phyloP scores from a whole-genome alignment of 2,797 vertebrate genomes.

The Chanos chanos region DNA sequence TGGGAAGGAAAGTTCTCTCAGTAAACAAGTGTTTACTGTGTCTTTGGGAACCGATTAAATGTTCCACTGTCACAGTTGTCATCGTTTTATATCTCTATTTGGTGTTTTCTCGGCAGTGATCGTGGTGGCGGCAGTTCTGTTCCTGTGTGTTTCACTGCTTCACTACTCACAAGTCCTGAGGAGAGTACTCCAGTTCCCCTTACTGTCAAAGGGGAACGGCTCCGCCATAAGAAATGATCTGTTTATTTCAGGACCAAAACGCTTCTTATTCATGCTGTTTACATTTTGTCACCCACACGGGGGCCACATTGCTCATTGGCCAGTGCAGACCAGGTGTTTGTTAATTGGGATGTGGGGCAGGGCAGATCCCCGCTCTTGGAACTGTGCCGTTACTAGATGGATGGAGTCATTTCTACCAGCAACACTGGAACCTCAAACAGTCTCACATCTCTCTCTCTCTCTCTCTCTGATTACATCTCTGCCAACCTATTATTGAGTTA shows the following conservation, averaged over 20 bases:
- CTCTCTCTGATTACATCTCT: conserved; percentile 51
- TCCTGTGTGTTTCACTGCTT: too few species aligned
- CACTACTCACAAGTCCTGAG: too few species aligned
- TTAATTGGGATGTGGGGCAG: conserved; percentile 35
- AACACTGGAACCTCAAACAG: conserved; percentile 45
- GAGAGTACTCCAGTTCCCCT: too few species aligned
- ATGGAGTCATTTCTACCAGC: conserved; percentile 49
- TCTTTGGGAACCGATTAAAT: too few species aligned
- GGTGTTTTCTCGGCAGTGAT: too few species aligned
- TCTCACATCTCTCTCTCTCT: too few species aligned
- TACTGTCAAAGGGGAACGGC: too few species aligned
- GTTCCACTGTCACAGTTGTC: too few species aligned
- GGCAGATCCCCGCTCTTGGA: conserved; percentile 40
- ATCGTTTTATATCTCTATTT: too few species aligned
- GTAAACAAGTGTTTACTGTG: too few species aligned
- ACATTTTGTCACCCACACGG: conserved; percentile 20
- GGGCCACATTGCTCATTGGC: conserved; percentile 30
- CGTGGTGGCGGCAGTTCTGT: too few species aligned
- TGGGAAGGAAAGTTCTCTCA: too few species aligned
- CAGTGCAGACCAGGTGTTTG: conserved; percentile 31
- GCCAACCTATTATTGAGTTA: conserved; percentile 52
- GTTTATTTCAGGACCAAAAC: conserved; percentile 2
- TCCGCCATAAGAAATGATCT: not conserved
- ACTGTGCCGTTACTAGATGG: conserved; percentile 52
- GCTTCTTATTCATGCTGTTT: not conserved